Evolutionary conservation across 2,888 invertebrate genomes (phyloP).

Genomic region (Ypsolopha scabrella): DNA sequence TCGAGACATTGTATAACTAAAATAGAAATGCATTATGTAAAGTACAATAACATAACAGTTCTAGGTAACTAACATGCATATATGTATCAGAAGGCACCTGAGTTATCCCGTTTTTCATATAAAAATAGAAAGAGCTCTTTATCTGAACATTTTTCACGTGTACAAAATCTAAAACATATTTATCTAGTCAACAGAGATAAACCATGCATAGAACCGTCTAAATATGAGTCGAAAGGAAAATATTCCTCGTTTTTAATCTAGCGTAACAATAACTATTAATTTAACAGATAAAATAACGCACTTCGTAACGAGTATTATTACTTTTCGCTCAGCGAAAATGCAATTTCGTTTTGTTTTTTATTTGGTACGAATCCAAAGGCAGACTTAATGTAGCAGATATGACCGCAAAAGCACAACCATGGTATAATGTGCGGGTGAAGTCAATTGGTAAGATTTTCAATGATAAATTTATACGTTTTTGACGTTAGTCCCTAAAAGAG

Average conservation of each 20-base stretch:
- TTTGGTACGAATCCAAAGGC: conserved; percentile 28
- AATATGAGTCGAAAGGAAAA: conserved; percentile 22
- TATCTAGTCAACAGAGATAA: conserved; percentile 50
- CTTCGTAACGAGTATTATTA: conserved; percentile 24
- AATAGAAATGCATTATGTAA: conserved; percentile 62
- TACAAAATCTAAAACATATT: conserved; percentile 48
- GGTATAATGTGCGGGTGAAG: conserved; percentile 14
- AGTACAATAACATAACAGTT: conserved; percentile 39
- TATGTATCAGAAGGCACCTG: conserved; percentile 48
- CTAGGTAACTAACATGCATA: conserved; percentile 50
- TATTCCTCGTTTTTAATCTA: conserved; percentile 27
- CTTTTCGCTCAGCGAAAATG: conserved; percentile 25
- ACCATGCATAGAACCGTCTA: conserved; percentile 48
- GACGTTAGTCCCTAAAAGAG: neutral
- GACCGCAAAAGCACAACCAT: conserved; percentile 1
- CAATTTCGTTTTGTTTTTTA: conserved; percentile 10
- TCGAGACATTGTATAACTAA: conserved; percentile 59
- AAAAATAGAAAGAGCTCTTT: conserved; percentile 5
- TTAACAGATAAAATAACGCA: conserved; percentile 17
- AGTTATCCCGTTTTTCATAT: conserved; percentile 21
- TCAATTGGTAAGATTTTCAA: neutral
- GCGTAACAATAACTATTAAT: conserved; percentile 45
- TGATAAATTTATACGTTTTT: neutral
- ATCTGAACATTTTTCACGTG: conserved; percentile 14
- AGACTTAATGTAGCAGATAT: conserved; percentile 12